These are phyloP conservation scores for Silurus glanis DNA, from an alignment of 2,113 vertebrate genomes.

Conservation along the genomic window DNA sequence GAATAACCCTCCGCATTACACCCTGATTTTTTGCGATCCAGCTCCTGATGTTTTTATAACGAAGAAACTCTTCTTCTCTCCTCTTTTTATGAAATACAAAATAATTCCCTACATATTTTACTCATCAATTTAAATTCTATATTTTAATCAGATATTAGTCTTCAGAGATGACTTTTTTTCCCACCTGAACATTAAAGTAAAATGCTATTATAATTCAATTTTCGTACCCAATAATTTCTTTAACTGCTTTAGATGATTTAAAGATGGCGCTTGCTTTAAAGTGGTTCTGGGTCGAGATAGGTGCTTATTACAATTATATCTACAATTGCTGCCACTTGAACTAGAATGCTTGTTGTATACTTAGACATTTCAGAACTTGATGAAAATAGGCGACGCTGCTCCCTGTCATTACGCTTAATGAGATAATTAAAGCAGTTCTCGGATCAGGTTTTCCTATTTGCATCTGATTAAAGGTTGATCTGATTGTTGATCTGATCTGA, in stretches of 20 bases:
- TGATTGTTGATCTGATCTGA: neutral
- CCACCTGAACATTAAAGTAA: neutral
- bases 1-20: too few species aligned
- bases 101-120: neutral
- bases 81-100: too few species aligned
- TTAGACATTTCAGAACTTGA: neutral
- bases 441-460: neutral
- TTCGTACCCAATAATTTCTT: neutral
- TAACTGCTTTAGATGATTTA: neutral
- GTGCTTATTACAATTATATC: constrained; percentile 12
- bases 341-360: neutral
- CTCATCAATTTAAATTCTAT: neutral
- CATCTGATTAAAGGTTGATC: neutral
- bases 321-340: constrained; percentile 1
- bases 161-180: neutral
- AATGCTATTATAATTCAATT: neutral
- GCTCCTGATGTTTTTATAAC: too few species aligned
- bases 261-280: neutral
- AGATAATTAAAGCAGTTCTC: neutral
- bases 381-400: neutral
- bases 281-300: neutral
- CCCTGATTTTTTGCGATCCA: too few species aligned
- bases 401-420: constrained; percentile 1
- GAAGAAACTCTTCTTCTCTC: too few species aligned
- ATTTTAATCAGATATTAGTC: neutral